Conservation (phyloP, 2,113 vertebrate species). For the Burhinus bistriatus region DNA sequence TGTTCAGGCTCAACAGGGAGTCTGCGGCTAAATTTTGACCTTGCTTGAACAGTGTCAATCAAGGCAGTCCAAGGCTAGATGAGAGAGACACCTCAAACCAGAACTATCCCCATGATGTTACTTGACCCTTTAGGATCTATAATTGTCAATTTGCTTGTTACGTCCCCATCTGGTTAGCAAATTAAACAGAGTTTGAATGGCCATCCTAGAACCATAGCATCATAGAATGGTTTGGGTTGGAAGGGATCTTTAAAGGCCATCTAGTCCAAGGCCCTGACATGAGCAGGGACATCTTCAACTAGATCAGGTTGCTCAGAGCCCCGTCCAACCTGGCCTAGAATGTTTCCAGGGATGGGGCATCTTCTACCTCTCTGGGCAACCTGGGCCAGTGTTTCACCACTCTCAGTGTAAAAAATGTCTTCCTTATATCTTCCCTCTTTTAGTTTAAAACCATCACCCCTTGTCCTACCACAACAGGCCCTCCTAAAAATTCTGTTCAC, state of each 20-base stretch:
- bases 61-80: background rate
- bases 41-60: background rate
- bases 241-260: background rate
- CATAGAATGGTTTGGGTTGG: background rate
- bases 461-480: background rate
- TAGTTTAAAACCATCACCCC: background rate
- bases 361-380: background rate
- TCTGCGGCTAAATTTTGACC: background rate
- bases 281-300: background rate
- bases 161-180: background rate
- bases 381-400: background rate
- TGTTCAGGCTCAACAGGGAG: background rate
- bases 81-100: background rate
- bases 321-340: background rate
- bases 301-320: background rate
- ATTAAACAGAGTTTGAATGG: background rate
- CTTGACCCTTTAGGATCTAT: background rate
- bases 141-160: background rate
- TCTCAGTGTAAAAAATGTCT: background rate
- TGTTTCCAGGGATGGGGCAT: background rate
- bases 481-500: background rate
- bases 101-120: background rate
- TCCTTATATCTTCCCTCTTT: background rate
- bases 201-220: background rate
- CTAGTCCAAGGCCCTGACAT: background rate